Base-by-base conservation (phyloP, 2,113 vertebrate species). In the Thunnus maccoyii region DNA sequence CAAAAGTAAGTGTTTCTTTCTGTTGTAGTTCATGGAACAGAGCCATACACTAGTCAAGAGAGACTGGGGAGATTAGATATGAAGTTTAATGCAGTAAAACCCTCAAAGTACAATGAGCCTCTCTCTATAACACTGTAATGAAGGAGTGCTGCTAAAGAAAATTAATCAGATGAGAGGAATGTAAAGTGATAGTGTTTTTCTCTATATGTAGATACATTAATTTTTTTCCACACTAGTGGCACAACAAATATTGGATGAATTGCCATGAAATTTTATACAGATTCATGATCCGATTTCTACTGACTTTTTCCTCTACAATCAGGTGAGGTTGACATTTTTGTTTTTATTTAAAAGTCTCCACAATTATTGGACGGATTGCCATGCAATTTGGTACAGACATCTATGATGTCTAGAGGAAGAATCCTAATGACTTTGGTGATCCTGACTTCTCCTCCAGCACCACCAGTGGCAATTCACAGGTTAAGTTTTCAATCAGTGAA, bases 1-100 rank as follows among this genome's bases (percentile, higher is more conserved):
- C 80, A 72, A 76, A 84, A 61, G 55, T 83, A 75, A 87, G 82
- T 89, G 87, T 89, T 86, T 89, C 77, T 83, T 80, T 89, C 85
- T 75, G 79, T 66, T 88, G 74, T 32, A 81, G 48, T 84, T 80
- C 54, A 60, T 86, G 72, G 75, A 91, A 79, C 56, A 62, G 30
- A 78, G 82, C 70, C 86, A 76, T 60, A 63, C 68, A 61, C 75
- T 84, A 61, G 66, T 81, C 71, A 83, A 72, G 72, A 87, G 77
- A 55, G 77, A 81, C 81, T 48, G 54, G 30, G 32, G 69, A 83
- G 84, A 89, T 88, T 73, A 85, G 85, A 84, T 78, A 69, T 75
- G 52, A 79, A 68, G 61, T 82, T 72, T 68, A 85, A 83, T 83
- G 60, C 60, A 76, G 72, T 80, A 70, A 67, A 83, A 52, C 48